phyloP scores from a whole-genome alignment of 2,888 invertebrate species.

The Ypsolopha sequella region DNA sequence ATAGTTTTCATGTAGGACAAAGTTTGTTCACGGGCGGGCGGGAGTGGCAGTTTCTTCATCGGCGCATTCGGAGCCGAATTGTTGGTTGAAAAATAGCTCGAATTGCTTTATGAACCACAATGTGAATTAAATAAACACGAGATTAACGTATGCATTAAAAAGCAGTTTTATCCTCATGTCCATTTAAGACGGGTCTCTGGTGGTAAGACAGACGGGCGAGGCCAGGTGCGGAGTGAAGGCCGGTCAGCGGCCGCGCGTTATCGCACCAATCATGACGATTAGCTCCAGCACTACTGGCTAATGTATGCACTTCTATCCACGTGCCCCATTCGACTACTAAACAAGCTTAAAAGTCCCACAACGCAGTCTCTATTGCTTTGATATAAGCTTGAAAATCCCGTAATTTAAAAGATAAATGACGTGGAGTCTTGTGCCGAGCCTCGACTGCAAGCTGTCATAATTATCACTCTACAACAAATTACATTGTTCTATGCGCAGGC shows the following conservation, averaged over 20 bases:
- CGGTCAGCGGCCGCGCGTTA: slow-evolving; percentile 66
- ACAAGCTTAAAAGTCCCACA: no score
- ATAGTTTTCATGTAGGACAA: no score
- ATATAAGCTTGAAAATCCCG: no score
- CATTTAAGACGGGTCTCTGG: not conserved
- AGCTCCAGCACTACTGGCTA: slow-evolving; percentile 26
- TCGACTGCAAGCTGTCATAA: not conserved
- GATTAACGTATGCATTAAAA: not conserved
- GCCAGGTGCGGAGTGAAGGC: slow-evolving; percentile 56
- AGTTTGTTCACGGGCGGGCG: no score
- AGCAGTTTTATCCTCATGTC: slow-evolving; percentile 1
- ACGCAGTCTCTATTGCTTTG: no score
- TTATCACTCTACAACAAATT: not conserved
- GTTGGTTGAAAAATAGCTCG: no score
- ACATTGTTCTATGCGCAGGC: not conserved
- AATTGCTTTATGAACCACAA: no score
- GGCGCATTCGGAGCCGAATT: no score
- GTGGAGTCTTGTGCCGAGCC: no score
- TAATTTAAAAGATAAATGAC: no score
- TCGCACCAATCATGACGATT: slow-evolving; percentile 54
- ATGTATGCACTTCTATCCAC: slow-evolving; percentile 41
- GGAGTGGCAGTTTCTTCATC: no score
- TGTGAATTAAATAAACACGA: no score
- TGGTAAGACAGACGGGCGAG: slow-evolving; percentile 34
- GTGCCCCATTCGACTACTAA: slow-evolving; percentile 23